phyloP scores from a whole-genome alignment of 2,797 vertebrate genomes.

The Sebastes vulpes region DNA sequence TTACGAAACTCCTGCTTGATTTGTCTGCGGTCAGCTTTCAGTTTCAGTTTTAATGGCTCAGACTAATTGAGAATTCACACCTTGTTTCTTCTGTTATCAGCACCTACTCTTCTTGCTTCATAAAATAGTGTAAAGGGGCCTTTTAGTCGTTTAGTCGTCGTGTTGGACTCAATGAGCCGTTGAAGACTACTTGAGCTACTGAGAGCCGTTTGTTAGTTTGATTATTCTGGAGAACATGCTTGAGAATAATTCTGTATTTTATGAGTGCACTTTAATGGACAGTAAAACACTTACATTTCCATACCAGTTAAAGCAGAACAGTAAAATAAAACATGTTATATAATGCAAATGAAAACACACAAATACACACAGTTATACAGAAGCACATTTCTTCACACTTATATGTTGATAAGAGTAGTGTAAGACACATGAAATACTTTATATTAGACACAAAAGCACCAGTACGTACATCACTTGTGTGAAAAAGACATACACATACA shows the following conservation, averaged over 20 bases:
- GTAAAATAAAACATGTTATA: not conserved
- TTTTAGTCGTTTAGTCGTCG: not conserved
- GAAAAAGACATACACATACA: not conserved
- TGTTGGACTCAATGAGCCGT: not conserved
- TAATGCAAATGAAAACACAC: not conserved
- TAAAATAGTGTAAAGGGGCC: not conserved
- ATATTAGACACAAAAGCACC: not conserved
- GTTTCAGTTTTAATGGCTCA: conserved; percentile 40
- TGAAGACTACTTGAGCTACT: conserved; percentile 3
- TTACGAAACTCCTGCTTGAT: not conserved
- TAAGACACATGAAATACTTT: not conserved
- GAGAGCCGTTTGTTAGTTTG: conserved; percentile 3
- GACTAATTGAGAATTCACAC: conserved; percentile 1
- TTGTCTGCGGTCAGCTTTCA: conserved; percentile 6
- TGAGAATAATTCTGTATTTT: not conserved
- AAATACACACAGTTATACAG: not conserved
- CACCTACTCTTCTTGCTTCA: not conserved
- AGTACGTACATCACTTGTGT: not conserved
- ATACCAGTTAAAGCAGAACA: not conserved
- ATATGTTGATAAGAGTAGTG: not conserved
- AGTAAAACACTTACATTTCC: not conserved
- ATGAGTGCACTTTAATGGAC: not conserved
- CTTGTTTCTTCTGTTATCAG: not conserved
- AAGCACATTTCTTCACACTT: not conserved
- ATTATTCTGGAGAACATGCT: not conserved